Base-by-base conservation (phyloP, 2,797 vertebrate genomes). In the Apogon hyalosoma region DNA sequence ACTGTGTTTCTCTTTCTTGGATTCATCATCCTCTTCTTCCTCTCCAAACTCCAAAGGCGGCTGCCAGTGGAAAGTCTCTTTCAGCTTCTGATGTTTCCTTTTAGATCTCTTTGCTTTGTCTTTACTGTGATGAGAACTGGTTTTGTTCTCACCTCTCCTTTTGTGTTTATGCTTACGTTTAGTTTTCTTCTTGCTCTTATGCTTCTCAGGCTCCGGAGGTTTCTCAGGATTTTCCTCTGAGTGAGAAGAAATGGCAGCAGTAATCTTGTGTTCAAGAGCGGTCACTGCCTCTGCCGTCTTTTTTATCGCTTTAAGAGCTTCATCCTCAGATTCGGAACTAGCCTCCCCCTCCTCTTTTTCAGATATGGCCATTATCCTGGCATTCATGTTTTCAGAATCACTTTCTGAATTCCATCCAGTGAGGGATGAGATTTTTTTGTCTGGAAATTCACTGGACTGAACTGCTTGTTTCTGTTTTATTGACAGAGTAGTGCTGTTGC, bases 301-400 rank as follows among this genome's bases (percentile, higher is more conserved):
- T 74, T 88, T 36, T 36, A 36, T 36, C 2, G 33, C 33, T 10
- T 36, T 95, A 11, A 73, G 86, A 42, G 73, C 42, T 48, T 96
- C 96, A 0, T 75, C 74, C 11, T 97, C 97, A 0, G 97, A 96
- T 58, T 96, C 98, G 1, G 97, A 96, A 4, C 95, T 95, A 9
- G 97, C 97, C 72, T 99, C 97, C 1, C 98, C 98, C 90, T 99
- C 98, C 64, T 99, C 98, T 88, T 97, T 99, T 58, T 96, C 91
- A 28, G 96, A 98, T 21, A 92, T 85, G 45, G 83, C 88, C 0
- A 48, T 70, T 3, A 9, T 80, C 63, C 76, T 92, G 39, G 62
- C 66, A 6, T 83, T 69, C 33, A 88, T 69, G 42, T 91, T 92
- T 80, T 96, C 96, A 0, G 94, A 92, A 36, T 96, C 95, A 0